A percentile compares a stretch with the other conserved stretches of the same genome.
Conservation (phyloP, 2,113 vertebrate species). For the Xiphophorus hellerii region DNA sequence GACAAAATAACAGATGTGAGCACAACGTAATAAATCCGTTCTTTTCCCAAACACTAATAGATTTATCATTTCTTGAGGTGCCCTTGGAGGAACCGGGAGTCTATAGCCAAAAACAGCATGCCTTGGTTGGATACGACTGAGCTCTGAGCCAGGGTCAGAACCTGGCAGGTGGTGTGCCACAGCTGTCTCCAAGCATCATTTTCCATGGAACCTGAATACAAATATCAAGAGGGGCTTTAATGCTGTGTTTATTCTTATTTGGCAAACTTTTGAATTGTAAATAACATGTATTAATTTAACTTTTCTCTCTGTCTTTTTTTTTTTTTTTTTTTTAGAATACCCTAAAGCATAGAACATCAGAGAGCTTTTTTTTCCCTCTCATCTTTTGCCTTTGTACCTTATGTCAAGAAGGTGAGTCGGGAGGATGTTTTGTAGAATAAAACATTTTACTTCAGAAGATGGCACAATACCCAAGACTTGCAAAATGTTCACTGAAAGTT, state of each 20-base stretch:
- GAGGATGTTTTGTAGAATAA: no score
- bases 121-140: conserved; percentile 50
- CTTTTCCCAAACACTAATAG: conserved; percentile 32
- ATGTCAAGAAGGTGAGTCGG: no score
- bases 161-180: conserved; percentile 48
- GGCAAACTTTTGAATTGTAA: conserved; percentile 7
- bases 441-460: no score
- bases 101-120: conserved; percentile 27
- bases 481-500: no score
- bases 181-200: conserved; percentile 51
- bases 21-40: conserved; percentile 17
- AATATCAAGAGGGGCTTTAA: conserved; percentile 31
- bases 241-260: conserved; percentile 21
- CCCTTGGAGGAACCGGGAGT: conserved; percentile 34
- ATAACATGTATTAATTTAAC: background rate
- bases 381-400: no score
- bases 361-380: no score
- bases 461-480: no score
- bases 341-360: no score
- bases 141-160: conserved; percentile 47
- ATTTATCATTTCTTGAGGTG: conserved; percentile 45
- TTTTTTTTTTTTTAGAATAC: no score
- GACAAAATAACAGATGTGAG: conserved; percentile 38
- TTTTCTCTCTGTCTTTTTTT: background rate
- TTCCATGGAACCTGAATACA: conserved; percentile 25